Evolutionary conservation across 92 coral and sea anemone genomes (phyloP).

Genomic region (Epizoanthus rinbou): DNA sequence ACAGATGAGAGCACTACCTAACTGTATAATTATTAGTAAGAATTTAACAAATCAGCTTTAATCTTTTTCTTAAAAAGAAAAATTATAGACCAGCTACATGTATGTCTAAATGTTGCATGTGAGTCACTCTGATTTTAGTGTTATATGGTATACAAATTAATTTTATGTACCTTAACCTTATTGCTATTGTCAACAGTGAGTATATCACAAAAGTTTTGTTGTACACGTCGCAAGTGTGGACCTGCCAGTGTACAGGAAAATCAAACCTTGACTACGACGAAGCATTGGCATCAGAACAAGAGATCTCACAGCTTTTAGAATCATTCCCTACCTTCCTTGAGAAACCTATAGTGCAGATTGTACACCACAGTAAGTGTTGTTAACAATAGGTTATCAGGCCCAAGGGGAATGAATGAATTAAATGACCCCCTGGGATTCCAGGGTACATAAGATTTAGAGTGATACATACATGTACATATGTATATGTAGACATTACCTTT

Average conservation of each 20-base stretch:
- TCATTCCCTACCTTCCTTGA: conserved; percentile 75
- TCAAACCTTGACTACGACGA: conserved; percentile 72
- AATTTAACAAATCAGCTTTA: too few species aligned
- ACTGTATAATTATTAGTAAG: too few species aligned
- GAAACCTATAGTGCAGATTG: conserved; percentile 64
- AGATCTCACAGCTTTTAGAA: conserved; percentile 60
- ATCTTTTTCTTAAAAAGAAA: too few species aligned
- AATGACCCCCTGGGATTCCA: too few species aligned
- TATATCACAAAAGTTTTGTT: conserved; percentile 81
- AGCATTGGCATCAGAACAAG: conserved; percentile 76
- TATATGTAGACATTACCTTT: too few species aligned
- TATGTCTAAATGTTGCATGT: too few species aligned
- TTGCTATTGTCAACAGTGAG: conserved; percentile 61
- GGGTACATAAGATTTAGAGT: too few species aligned
- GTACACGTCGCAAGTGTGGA: conserved; percentile 91
- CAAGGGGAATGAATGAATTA: too few species aligned
- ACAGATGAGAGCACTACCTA: too few species aligned
- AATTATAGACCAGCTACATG: too few species aligned
- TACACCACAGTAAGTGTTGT: conserved; percentile 83
- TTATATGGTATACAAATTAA: background rate
- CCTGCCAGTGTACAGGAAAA: conserved; percentile 78
- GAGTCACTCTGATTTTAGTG: too few species aligned
- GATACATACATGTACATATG: too few species aligned
- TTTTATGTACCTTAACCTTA: conserved; percentile 21
- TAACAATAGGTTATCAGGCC: background rate